These are phyloP conservation scores for Heterodera filipjevi DNA, from an alignment of 2,888 invertebrate genomes.

Conservation along the genomic window DNA sequence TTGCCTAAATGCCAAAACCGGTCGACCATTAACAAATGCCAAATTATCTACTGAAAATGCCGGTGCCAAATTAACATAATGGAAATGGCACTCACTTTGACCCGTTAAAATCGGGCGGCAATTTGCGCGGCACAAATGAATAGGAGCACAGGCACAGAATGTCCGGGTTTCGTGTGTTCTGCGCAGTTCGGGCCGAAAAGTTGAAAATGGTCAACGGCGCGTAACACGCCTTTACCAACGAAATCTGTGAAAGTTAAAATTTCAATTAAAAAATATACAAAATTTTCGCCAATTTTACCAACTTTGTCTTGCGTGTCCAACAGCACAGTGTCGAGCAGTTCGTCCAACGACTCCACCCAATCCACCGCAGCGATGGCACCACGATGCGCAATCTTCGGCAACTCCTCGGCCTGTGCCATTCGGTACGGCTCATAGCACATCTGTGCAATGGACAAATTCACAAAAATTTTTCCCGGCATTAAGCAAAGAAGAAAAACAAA, in stretches of 20 bases:
- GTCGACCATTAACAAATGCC: too few relatives aligned
- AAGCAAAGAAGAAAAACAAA: too few relatives aligned
- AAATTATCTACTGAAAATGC: too few relatives aligned
- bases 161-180: constrained; percentile 63
- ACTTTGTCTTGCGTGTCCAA: constrained; percentile 56
- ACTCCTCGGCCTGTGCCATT: constrained; percentile 59
- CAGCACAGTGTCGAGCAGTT: constrained; percentile 49
- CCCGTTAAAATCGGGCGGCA: constrained; percentile 63
- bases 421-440: constrained; percentile 63
- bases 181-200: constrained; percentile 62
- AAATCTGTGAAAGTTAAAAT: constrained; percentile 19
- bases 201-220: constrained; percentile 64
- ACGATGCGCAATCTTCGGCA: constrained; percentile 61
- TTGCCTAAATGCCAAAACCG: too few relatives aligned
- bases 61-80: too few relatives aligned
- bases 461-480: too few relatives aligned
- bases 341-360: constrained; percentile 62
- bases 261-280: constrained; percentile 30
- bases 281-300: not conserved
- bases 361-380: constrained; percentile 63
- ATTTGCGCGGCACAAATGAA: constrained; percentile 57
- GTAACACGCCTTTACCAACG: constrained; percentile 61
- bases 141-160: constrained; percentile 62
- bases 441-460: constrained; percentile 30
- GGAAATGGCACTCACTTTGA: constrained; percentile 51